phyloP scores from a whole-genome alignment of 1,140 invertebrate species.

The Plectrocnemia conspersa region DNA sequence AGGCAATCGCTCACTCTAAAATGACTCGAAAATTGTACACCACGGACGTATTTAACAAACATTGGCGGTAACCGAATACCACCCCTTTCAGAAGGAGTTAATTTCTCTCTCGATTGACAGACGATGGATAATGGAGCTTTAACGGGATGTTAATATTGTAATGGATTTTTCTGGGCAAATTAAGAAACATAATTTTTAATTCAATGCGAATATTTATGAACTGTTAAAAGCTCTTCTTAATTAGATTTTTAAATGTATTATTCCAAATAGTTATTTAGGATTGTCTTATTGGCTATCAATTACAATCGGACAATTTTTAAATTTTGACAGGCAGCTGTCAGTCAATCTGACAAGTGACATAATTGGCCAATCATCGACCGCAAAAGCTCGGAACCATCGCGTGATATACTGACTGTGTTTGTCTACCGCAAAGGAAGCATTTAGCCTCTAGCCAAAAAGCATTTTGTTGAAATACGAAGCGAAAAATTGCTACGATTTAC shows the following conservation, averaged over 20 bases:
- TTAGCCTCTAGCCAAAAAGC: conserved; percentile 17
- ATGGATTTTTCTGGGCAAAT: no score
- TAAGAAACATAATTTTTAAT: no score
- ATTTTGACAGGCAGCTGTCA: conserved; percentile 33
- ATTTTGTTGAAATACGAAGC: conserved; percentile 5
- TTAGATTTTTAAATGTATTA: no score
- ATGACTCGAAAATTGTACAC: conserved; percentile 31
- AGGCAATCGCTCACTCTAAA: conserved; percentile 28
- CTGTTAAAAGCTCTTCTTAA: no score
- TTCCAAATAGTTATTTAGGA: no score
- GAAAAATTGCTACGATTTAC: neutral
- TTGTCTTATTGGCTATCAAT: no score
- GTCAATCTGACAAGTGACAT: conserved; percentile 29
- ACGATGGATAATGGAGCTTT: no score
- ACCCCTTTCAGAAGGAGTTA: no score
- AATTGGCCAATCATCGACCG: conserved; percentile 32
- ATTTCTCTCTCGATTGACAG: no score
- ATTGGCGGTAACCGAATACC: conserved; percentile 27
- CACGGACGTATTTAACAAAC: conserved; percentile 23
- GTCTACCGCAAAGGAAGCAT: conserved; percentile 19
- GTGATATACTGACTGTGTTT: conserved; percentile 20
- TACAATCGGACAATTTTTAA: no score
- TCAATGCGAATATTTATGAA: no score
- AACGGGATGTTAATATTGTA: no score
- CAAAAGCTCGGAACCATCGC: conserved; percentile 26